phyloP scores from a whole-genome alignment of 1,140 invertebrate genomes.

The Drosophila nigrodunni region DNA sequence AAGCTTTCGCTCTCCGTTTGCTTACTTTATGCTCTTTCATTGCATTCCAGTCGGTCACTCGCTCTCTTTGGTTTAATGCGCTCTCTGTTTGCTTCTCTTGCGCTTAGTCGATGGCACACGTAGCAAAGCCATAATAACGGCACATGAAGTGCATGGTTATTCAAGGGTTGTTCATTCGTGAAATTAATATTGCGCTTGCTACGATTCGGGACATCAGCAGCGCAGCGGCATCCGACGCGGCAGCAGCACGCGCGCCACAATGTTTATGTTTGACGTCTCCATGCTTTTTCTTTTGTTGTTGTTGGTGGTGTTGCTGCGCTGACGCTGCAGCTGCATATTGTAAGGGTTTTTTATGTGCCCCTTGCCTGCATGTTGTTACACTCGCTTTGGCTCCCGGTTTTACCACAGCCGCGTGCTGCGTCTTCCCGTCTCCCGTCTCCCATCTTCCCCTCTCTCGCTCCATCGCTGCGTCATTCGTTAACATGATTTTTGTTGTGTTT shows the following conservation, averaged over 20 bases:
- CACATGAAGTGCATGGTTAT: slow-evolving; percentile 81
- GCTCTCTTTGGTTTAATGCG: neutral
- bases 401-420: no score
- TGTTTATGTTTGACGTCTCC: slow-evolving; percentile 69
- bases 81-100: slow-evolving; percentile 16
- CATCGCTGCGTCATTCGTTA: neutral
- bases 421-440: neutral
- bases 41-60: slow-evolving; percentile 20
- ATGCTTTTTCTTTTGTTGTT: slow-evolving; percentile 48
- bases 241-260: slow-evolving; percentile 72
- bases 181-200: slow-evolving; percentile 82
- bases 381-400: slow-evolving; percentile 27
- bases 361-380: slow-evolving; percentile 54
- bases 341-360: slow-evolving; percentile 66
- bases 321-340: slow-evolving; percentile 64
- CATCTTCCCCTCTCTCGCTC: neutral
- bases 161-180: slow-evolving; percentile 84
- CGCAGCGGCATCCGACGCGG: slow-evolving; percentile 14
- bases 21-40: slow-evolving; percentile 17
- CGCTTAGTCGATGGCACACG: slow-evolving; percentile 47
- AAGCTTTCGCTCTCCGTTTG: slow-evolving; percentile 12
- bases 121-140: slow-evolving; percentile 67
- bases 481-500: slow-evolving; percentile 55
- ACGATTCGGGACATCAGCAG: slow-evolving; percentile 19
- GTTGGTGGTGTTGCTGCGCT: slow-evolving; percentile 10